Percentiles rank a stretch among this genome's conserved stretches.
phyloP scores from a whole-genome alignment of 2,113 vertebrate genomes.

The Campylorhamphus procurvoides region DNA sequence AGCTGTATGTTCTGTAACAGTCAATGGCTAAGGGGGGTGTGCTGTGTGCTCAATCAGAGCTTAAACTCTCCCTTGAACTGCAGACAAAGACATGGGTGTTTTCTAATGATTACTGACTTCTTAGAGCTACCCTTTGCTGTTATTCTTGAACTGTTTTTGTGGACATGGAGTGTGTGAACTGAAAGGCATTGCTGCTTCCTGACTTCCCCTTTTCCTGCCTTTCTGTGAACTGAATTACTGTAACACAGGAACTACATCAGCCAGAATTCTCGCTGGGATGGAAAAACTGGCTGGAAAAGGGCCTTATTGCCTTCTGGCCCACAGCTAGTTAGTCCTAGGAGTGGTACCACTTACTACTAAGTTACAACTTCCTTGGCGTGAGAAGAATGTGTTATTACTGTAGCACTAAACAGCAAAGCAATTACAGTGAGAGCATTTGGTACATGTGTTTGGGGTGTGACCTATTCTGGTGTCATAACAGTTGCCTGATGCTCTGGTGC shows the following conservation, averaged over 20 bases:
- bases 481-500: not conserved
- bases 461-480: not conserved
- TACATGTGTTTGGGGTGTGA: not conserved
- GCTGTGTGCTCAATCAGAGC: not conserved
- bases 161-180: not conserved
- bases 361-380: not conserved
- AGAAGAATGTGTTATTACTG: not conserved
- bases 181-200: not conserved
- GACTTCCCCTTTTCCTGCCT: not conserved
- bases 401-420: not conserved
- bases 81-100: not conserved
- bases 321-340: not conserved
- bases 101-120: not conserved
- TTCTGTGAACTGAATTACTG: not conserved
- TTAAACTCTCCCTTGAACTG: not conserved
- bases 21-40: not conserved
- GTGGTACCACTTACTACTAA: not conserved
- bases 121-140: not conserved
- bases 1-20: not conserved
- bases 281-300: not conserved
- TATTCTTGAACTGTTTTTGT: not conserved
- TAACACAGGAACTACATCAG: not conserved
- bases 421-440: not conserved
- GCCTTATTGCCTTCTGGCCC: not conserved
- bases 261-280: not conserved